Base-by-base conservation (phyloP, 2,888 invertebrate species). In the Tanytarsus gracilentus region DNA sequence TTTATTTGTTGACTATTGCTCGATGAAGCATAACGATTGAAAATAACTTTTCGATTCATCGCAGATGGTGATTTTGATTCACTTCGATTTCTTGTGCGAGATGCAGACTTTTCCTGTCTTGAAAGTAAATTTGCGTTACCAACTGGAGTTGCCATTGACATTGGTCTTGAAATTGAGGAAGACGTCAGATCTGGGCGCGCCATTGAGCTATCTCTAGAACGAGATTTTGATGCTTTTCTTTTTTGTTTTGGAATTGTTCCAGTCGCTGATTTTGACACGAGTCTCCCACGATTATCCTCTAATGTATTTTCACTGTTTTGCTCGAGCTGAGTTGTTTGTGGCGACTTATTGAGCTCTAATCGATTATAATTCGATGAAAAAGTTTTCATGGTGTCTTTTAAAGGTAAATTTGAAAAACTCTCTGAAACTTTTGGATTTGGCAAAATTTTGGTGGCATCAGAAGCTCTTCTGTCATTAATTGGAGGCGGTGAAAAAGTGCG, bases 151-250 rank as follows among this genome's bases (percentile, higher is more conserved):
- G 11, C 25, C 27, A 18, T 8, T 40, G 9, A n/a, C 14, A 16
- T 14, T 23, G 50, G 9, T 14, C 16, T n/a, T 7, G 18, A 18
- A 9, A 58, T 58, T n/a, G 64, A 16, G 36, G 65, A n/a, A n/a
- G n/a, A n/a, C n/a, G n/a, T n/a, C n/a, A n/a, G n/a, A n/a, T n/a
- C n/a, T n/a, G n/a, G 65, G 21, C 64, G 61, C 5, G 48, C 39
- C 11, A 62, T n/a, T 0, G 72, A 72, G 2, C 67, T 63, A 29
- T 72, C 72, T 3, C 72, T 66, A 0, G 72, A 72, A 2, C 71
- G 67, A n/a, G 71, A 70, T 29, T 68, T 67, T 9, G 73, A 73
- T 3, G 70, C 68, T 70, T 70, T 39, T 69, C 64, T 2, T 71
- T 70, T 1, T 3, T n/a, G n/a, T 71, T 70, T 14, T 71, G 67